phyloP scores from a whole-genome alignment of 2,113 vertebrate genomes.

The Cephalopholis sonnerati region DNA sequence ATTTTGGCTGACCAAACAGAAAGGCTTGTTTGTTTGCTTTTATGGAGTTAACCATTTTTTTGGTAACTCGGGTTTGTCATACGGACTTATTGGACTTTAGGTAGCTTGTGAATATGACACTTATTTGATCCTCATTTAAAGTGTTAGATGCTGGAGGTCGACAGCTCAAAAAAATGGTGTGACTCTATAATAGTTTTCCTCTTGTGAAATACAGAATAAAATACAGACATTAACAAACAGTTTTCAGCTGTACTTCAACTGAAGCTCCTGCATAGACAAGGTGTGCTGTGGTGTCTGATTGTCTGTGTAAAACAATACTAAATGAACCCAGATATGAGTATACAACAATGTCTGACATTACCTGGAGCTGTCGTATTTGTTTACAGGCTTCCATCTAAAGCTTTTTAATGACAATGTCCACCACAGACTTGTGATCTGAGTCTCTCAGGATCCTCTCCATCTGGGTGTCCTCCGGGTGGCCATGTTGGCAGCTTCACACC shows the following conservation, averaged over 20 bases:
- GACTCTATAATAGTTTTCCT: not conserved
- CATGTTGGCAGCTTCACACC: conserved; percentile 42
- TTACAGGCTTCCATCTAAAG: not conserved
- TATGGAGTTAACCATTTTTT: not conserved
- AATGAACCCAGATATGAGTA: not conserved
- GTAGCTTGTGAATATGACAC: not conserved
- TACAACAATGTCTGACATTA: not conserved
- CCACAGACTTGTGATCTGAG: not conserved
- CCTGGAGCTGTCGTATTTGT: conserved; percentile 17
- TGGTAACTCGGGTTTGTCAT: not conserved
- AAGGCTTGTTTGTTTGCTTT: not conserved
- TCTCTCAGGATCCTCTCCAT: conserved; percentile 37
- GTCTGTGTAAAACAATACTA: not conserved
- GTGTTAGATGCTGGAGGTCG: not conserved
- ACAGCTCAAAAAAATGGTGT: not conserved
- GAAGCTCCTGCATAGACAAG: not conserved
- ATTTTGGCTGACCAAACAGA: not conserved
- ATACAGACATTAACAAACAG: not conserved
- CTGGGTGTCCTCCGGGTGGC: conserved; percentile 57
- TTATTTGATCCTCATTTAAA: not conserved
- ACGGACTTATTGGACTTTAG: not conserved
- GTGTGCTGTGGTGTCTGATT: not conserved
- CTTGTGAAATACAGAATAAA: not conserved
- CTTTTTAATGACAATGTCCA: not conserved
- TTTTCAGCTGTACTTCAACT: not conserved